A percentile compares a stretch with the other conserved stretches of the same genome.
Evolutionary conservation across 2,888 invertebrate species (phyloP).

Genomic region (Copidosoma aretas): DNA sequence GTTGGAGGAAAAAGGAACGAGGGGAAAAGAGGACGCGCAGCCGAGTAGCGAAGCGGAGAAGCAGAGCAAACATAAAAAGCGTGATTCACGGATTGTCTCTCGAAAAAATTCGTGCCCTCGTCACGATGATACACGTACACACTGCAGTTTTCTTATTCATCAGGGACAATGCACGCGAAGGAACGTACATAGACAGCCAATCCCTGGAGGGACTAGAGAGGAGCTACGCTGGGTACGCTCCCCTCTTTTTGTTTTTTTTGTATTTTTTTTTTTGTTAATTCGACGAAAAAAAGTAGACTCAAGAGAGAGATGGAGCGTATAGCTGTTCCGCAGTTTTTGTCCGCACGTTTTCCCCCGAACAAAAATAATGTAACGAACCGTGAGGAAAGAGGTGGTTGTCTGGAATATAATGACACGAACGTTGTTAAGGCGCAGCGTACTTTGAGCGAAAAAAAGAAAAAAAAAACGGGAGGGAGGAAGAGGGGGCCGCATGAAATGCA

Average conservation of each 20-base stretch:
- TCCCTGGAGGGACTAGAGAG: too few species aligned
- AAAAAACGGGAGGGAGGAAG: neutral
- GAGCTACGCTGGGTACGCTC: too few species aligned
- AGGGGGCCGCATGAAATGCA: constrained; percentile 1
- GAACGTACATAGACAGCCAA: too few species aligned
- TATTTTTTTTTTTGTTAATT: too few species aligned
- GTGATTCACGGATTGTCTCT: neutral
- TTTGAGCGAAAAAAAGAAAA: constrained; percentile 11
- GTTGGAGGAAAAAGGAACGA: neutral
- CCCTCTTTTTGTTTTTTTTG: too few species aligned
- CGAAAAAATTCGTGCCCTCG: neutral
- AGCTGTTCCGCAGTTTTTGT: neutral
- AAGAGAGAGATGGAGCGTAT: too few species aligned
- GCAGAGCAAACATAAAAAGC: neutral
- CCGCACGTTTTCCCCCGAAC: neutral
- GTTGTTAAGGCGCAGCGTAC: constrained; percentile 10
- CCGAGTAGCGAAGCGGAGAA: neutral
- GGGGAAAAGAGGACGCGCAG: neutral
- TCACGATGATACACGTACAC: too few species aligned
- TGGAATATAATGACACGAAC: constrained; percentile 19
- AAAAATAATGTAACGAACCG: neutral
- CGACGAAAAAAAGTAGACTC: too few species aligned
- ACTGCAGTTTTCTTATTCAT: too few species aligned
- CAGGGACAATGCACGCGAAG: too few species aligned
- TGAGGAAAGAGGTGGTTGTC: neutral